A percentile compares a stretch with the other conserved stretches of the same genome.
These are phyloP conservation scores for Porites lobata DNA, from an alignment of 92 coral and sea anemone genomes.

Conservation along the genomic window DNA sequence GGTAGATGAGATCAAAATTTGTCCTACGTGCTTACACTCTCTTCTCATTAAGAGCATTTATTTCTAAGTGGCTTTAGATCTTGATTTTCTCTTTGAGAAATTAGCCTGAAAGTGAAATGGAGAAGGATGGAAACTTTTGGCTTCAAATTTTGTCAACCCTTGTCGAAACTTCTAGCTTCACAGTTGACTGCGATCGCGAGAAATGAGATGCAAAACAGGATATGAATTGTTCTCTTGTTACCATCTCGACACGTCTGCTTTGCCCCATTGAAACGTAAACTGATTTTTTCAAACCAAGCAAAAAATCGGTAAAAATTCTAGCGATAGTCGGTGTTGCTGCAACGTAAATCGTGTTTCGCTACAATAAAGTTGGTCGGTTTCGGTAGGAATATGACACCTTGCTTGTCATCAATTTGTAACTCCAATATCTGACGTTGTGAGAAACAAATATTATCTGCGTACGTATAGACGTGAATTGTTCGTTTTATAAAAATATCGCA, in stretches of 20 bases:
- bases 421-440: neutral
- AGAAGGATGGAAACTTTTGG: neutral
- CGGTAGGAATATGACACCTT: neutral
- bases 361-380: neutral
- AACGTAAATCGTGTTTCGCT: neutral
- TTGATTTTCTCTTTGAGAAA: neutral
- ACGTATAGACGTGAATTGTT: neutral
- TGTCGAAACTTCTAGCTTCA: constrained; percentile 1
- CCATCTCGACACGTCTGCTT: neutral
- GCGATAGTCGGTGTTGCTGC: neutral
- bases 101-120: neutral
- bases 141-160: neutral
- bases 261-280: neutral
- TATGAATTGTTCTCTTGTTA: constrained; percentile 5
- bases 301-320: neutral
- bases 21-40: neutral
- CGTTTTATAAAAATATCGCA: neutral
- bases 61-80: neutral
- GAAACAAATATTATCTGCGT: neutral
- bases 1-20: neutral
- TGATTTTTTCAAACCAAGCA: neutral
- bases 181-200: neutral
- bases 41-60: neutral
- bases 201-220: constrained; percentile 7
- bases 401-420: neutral